phyloP scores from a whole-genome alignment of 2,888 invertebrate species.

The Clivina fossor region DNA sequence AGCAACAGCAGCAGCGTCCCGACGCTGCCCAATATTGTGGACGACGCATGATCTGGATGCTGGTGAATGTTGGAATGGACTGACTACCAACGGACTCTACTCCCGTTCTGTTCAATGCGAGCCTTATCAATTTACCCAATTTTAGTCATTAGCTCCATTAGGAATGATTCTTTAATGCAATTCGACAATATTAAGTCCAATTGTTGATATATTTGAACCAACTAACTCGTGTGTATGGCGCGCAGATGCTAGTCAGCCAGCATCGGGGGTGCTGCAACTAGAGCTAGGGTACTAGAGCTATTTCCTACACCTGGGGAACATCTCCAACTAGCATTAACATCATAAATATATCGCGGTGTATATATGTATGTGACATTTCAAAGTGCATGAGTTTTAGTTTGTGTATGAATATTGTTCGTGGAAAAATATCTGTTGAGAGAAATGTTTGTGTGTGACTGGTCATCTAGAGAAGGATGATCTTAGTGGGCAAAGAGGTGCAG shows the following conservation, averaged over 20 bases:
- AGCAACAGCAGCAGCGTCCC: conserved; percentile 10
- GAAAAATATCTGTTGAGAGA: conserved; percentile 2
- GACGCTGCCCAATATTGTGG: conserved; percentile 28
- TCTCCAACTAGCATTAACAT: neutral
- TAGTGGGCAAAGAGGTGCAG: too few species aligned
- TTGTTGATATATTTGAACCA: conserved; percentile 49
- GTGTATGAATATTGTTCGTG: conserved; percentile 11
- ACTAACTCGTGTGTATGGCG: conserved; percentile 14
- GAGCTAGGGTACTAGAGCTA: too few species aligned
- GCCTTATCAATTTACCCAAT: conserved; percentile 58
- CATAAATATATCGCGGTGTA: neutral
- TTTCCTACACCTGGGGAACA: conserved; percentile 5
- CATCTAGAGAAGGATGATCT: too few species aligned
- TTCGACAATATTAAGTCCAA: conserved; percentile 56
- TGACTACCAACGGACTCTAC: conserved; percentile 6
- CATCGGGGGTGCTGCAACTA: conserved; percentile 27
- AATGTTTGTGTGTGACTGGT: too few species aligned
- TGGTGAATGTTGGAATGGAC: conserved; percentile 14
- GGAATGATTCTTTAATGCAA: conserved; percentile 57
- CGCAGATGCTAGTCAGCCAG: conserved; percentile 23
- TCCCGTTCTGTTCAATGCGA: conserved; percentile 36
- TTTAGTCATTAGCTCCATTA: conserved; percentile 57
- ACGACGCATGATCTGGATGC: conserved; percentile 26
- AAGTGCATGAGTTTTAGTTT: neutral
- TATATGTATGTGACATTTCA: conserved; percentile 1